Evolutionary conservation across 2,888 invertebrate genomes (phyloP).

Genomic region (Tineola bisselliella): DNA sequence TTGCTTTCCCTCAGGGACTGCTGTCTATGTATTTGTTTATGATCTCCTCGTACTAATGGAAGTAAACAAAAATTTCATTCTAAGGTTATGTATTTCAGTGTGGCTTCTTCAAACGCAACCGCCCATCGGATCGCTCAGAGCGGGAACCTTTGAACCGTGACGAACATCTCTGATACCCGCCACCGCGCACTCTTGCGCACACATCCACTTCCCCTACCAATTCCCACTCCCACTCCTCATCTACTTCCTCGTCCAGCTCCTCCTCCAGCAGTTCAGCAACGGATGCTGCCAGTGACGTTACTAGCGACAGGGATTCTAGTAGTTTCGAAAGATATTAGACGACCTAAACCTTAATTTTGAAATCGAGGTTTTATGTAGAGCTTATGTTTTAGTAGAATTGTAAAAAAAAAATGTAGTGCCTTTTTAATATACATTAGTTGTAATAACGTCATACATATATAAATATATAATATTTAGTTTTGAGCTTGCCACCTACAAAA

Average conservation of each 20-base stretch:
- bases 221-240: conserved; percentile 18
- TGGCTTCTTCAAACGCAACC: conserved; percentile 92
- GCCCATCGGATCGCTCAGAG: conserved; percentile 84
- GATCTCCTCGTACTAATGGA: too few relatives aligned
- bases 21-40: too few relatives aligned
- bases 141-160: conserved; percentile 86
- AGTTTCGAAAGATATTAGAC: conserved; percentile 49
- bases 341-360: too few relatives aligned
- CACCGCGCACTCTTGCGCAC: conserved; percentile 35
- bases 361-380: too few relatives aligned
- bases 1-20: too few relatives aligned
- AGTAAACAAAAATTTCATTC: neutral
- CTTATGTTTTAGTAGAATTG: too few relatives aligned
- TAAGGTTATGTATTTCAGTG: conserved; percentile 64
- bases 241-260: conserved; percentile 24
- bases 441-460: neutral
- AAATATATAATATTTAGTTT: neutral
- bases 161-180: conserved; percentile 75
- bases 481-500: conserved; percentile 5
- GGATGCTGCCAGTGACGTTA: conserved; percentile 58
- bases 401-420: too few relatives aligned
- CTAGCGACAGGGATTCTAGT: conserved; percentile 40
- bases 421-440: neutral
- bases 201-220: conserved; percentile 26
- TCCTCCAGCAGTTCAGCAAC: conserved; percentile 27